phyloP scores from a whole-genome alignment of 1,140 invertebrate species.

The Campodea augens region DNA sequence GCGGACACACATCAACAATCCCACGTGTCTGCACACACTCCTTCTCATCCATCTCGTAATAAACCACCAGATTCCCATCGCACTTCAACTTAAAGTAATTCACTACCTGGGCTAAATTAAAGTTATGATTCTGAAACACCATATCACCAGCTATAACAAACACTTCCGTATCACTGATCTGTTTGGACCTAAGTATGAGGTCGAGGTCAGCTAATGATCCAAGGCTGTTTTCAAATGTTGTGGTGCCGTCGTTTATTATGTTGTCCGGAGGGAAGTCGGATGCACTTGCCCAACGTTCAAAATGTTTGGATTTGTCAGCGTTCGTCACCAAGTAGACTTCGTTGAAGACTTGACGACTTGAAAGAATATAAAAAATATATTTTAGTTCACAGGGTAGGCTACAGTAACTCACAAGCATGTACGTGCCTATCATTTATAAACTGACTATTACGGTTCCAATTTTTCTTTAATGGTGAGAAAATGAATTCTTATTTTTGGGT shows the following conservation, averaged over 20 bases:
- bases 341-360: conserved; percentile 17
- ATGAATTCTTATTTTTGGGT: no score
- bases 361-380: conserved; percentile 4
- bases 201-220: conserved; percentile 17
- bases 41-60: conserved; percentile 15
- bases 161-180: conserved; percentile 14
- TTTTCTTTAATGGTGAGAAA: no score
- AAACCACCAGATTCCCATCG: conserved; percentile 18
- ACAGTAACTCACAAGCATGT: no score
- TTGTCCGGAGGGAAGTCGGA: conserved; percentile 19
- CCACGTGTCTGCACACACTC: conserved; percentile 14
- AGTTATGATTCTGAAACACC: conserved; percentile 17
- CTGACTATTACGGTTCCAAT: no score
- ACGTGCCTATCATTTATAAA: no score
- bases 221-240: conserved; percentile 14
- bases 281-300: conserved; percentile 20
- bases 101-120: conserved; percentile 19
- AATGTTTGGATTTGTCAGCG: conserved; percentile 22
- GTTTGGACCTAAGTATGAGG: conserved; percentile 15
- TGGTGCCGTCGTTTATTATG: conserved; percentile 20
- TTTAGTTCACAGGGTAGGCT: no score
- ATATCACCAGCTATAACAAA: conserved; percentile 20
- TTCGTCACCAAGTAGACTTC: conserved; percentile 20
- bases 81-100: conserved; percentile 17
- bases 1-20: conserved; percentile 16